These are phyloP conservation scores for Taenaris catops DNA, from an alignment of 2,888 invertebrate species.

Conservation along the genomic window DNA sequence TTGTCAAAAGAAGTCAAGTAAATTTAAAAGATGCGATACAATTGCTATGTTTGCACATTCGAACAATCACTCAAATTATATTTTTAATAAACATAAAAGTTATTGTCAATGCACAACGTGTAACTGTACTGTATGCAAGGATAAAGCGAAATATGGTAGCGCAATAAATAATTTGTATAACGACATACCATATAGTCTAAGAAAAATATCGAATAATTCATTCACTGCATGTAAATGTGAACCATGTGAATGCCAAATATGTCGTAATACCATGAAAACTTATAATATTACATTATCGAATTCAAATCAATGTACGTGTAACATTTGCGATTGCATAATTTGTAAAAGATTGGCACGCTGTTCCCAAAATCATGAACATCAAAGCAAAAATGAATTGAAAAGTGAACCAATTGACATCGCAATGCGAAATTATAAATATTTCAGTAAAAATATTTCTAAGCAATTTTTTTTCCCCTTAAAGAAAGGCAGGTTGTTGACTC, in stretches of 20 bases:
- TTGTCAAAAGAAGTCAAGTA: not conserved
- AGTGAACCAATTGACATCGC: conserved; percentile 6
- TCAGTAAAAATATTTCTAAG: conserved; percentile 17
- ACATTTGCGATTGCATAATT: conserved; percentile 31
- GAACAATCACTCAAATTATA: conserved; percentile 22
- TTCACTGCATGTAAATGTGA: conserved; percentile 28
- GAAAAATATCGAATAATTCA: conserved; percentile 2
- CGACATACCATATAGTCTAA: not conserved
- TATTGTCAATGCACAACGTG: conserved; percentile 35
- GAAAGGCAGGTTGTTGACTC: conserved; percentile 16
- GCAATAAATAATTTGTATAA: not conserved
- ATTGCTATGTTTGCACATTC: conserved; percentile 38
- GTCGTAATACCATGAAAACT: conserved; percentile 20
- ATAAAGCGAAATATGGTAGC: conserved; percentile 17
- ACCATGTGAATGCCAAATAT: conserved; percentile 30
- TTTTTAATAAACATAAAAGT: conserved; percentile 4
- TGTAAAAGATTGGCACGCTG: conserved; percentile 22
- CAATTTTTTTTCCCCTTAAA: conserved; percentile 8
- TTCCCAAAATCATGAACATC: not conserved
- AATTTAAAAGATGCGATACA: conserved; percentile 24
- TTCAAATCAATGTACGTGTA: conserved; percentile 25
- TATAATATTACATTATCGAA: conserved; percentile 3
- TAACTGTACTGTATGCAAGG: conserved; percentile 36
- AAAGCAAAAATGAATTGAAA: conserved; percentile 5
- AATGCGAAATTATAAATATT: no score